These are phyloP conservation scores for Psephotus haematonotus DNA, from an alignment of 2,113 vertebrate species.

Conservation along the genomic window DNA sequence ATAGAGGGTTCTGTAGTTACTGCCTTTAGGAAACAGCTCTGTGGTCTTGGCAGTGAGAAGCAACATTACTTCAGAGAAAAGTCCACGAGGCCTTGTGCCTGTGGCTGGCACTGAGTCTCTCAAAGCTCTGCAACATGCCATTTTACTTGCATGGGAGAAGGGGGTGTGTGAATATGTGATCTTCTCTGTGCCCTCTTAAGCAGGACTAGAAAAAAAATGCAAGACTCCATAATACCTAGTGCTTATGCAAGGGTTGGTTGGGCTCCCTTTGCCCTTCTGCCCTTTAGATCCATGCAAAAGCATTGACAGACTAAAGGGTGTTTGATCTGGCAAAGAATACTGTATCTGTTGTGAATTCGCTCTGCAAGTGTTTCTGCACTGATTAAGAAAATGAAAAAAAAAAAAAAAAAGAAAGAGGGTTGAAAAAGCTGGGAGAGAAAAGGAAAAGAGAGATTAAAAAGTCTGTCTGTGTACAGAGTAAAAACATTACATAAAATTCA, in stretches of 20 bases:
- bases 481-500: not conserved
- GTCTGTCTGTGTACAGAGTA: not conserved
- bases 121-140: not conserved
- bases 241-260: not conserved
- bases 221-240: too few species aligned
- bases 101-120: not conserved
- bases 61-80: not conserved
- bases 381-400: not conserved
- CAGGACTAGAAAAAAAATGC: not conserved
- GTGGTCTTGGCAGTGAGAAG: not conserved
- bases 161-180: not conserved
- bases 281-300: not conserved
- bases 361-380: not conserved
- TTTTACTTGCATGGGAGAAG: not conserved
- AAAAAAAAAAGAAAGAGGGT: rapidly evolving
- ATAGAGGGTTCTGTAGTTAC: not conserved
- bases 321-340: not conserved
- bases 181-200: not conserved
- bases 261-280: not conserved
- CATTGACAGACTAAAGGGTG: not conserved
- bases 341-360: not conserved
- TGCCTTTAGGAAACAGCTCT: not conserved
- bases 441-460: not conserved
- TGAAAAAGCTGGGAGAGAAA: rapidly evolving
- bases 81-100: not conserved